Evolutionary conservation across 1,140 invertebrate species (phyloP), one percentile per base, ranked within the genome.

Genomic region (Penaeus chinensis): DNA sequence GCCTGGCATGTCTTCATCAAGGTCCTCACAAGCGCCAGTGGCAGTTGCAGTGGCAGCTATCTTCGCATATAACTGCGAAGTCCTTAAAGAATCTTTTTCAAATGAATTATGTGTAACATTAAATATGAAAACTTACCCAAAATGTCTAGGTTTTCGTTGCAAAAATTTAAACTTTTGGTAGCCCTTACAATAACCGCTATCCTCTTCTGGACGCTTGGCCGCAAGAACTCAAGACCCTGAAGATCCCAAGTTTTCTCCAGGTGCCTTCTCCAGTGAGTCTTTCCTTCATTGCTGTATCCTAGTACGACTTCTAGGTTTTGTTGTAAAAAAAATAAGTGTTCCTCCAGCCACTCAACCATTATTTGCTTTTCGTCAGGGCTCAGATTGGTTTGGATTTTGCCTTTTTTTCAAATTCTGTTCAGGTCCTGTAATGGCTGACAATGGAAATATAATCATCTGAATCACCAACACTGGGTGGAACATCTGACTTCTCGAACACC

Each of bases 321-420:
- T 82, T 82, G 61, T 61, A 63, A 42, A 82, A 82, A 24, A 82
- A 61, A 27, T n/a, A 60, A 60, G 61, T 82, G 80, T 61, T 82
- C 80, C 54, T 82, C 80, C 80, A 82, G 80, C 80, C 80, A 82
- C 19, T 82, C 80, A 37, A 82, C 80, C 80, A 82, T 82, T 82
- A 82, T 63, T 82, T 82, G 80, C 80, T 63, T 24, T 24, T 63
- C 24, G 22, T 82, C 76, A 78, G 76, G 76, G 22, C 76, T 78
- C 32, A 78, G 32, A 42, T 11, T 22, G 61, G 42, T 82, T 61
- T 82, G 80, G 61, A 82, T 60, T 82, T 82, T 82, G 80, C 16
- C 80, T 61, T 82, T n/a, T n/a, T n/a, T n/a, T n/a, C n/a, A n/a
- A n/a, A n/a, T n/a, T n/a, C n/a, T n/a, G n/a, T n/a, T n/a, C 42